Evolutionary conservation across 2,113 vertebrate genomes (phyloP), one percentile per base, ranked within the genome.

Genomic region (Pterocles burchelli): DNA sequence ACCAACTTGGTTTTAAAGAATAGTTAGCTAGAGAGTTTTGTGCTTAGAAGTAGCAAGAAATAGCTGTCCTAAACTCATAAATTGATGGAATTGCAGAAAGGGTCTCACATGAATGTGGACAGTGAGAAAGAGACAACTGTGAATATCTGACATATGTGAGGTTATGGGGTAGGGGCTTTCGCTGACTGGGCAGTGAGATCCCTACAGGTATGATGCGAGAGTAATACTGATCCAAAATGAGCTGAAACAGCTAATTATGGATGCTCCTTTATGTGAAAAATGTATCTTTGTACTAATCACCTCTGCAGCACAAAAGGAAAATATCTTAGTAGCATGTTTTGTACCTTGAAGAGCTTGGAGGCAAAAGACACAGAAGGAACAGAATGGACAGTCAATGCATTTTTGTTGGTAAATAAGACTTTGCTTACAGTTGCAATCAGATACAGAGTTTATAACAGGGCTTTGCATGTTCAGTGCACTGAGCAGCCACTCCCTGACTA

Each of bases 401-500:
- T 82, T 93, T 83, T 90, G 46, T 70, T 74, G 43, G 72, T 93
- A 78, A 79, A 58, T 66, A 91, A 85, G 58, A 73, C 59, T 89
- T 82, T 51, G 74, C 70, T 75, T 95, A 58, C 3, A 10, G 49
- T 88, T 90, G 72, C 80, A 84, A 58, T 93, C 72, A 80, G 72
- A 76, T 88, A 79, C 1, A 7, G 34, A 41, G 59, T 88, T 94
- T 93, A 6, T 86, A 93, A 75, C 43, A 94, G 79, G 71, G 51
- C 67, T 95, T 92, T 95, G 83, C 72, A 74, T 92, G 93, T 95
- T 90, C 90, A 86, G 51, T 68, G 29, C 65, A 9, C 46, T 70
- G 72, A 73, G 63, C 82, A 73, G 68, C 91, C 83, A 51, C 88
- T 81, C 83, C 86, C 79, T 95, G 76, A 67, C 29, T 93, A 90